A percentile compares a stretch with the other conserved stretches of the same genome.
Conservation (phyloP, 2,888 invertebrate genomes). For the Schrankia costaestrigalis region DNA sequence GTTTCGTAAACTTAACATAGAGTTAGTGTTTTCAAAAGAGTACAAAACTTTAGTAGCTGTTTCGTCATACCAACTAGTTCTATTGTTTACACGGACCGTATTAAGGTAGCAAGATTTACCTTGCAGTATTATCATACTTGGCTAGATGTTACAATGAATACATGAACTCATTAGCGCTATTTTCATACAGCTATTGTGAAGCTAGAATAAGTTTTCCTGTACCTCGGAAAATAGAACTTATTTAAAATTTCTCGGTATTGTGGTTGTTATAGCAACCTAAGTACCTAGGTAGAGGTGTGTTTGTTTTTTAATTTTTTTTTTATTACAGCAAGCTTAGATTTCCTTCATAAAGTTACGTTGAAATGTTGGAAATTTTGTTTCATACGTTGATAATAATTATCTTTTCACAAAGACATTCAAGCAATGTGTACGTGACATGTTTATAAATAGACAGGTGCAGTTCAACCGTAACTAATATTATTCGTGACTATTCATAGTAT, state of each 20-base stretch:
- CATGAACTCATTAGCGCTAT: conserved; percentile 26
- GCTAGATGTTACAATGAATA: conserved; percentile 23
- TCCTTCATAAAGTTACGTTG: too few relatives aligned
- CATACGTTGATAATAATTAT: too few relatives aligned
- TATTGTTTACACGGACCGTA: conserved; percentile 27
- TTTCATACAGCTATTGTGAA: conserved; percentile 19
- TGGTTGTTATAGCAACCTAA: too few relatives aligned
- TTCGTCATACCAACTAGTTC: conserved; percentile 21
- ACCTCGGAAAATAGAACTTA: conserved; percentile 7
- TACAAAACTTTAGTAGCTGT: conserved; percentile 16
- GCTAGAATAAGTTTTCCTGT: conserved; percentile 10
- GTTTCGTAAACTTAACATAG: conserved; percentile 21
- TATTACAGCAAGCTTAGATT: too few relatives aligned
- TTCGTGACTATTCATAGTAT: conserved; percentile 8
- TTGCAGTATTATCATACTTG: conserved; percentile 29
- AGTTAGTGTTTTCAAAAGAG: conserved; percentile 20
- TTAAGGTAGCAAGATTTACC: conserved; percentile 22
- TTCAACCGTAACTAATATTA: conserved; percentile 10
- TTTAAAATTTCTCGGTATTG: too few relatives aligned
- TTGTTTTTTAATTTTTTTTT: too few relatives aligned
- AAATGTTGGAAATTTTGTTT: too few relatives aligned
- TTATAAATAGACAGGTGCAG: conserved; percentile 2
- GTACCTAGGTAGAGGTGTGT: too few relatives aligned
- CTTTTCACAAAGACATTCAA: conserved; percentile 3
- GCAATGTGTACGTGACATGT: conserved; percentile 6